Percentiles rank a stretch among this genome's conserved stretches.
These are phyloP conservation scores for Gambelia wislizenii DNA, from an alignment of 2,797 vertebrate genomes.

Conservation along the genomic window DNA sequence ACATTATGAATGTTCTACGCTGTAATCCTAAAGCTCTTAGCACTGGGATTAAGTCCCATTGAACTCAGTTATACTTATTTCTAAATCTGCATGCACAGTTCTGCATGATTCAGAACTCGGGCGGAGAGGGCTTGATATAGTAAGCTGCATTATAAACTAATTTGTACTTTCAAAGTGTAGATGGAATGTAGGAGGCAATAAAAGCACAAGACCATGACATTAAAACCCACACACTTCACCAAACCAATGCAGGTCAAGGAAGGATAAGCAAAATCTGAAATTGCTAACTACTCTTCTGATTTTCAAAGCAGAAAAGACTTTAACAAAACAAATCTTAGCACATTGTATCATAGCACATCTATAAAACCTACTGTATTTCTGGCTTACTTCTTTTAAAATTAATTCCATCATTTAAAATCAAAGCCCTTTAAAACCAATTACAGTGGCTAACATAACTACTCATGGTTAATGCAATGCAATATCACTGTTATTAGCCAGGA, in stretches of 20 bases:
- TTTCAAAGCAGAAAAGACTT: not conserved
- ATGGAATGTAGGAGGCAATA: slow-evolving; percentile 32
- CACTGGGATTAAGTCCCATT: not conserved
- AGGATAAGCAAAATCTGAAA: not conserved
- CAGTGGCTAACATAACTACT: not conserved
- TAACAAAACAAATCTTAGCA: not conserved
- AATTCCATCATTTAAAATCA: no score
- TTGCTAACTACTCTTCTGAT: not conserved
- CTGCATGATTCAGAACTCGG: not conserved
- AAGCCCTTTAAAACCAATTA: not conserved
- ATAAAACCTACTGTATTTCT: not conserved
- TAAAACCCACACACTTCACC: not conserved
- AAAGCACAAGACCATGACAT: not conserved
- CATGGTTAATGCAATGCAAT: not conserved
- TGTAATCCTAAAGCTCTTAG: not conserved
- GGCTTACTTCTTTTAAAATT: not conserved
- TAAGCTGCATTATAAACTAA: not conserved
- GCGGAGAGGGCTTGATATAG: not conserved
- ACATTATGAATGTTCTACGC: not conserved
- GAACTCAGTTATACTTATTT: not conserved
- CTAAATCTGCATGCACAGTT: not conserved
- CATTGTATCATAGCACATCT: not conserved
- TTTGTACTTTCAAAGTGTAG: not conserved
- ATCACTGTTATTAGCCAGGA: not conserved
- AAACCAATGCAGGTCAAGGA: not conserved